Base-by-base conservation (phyloP, 2,888 invertebrate species). In the Atherix ibis region DNA sequence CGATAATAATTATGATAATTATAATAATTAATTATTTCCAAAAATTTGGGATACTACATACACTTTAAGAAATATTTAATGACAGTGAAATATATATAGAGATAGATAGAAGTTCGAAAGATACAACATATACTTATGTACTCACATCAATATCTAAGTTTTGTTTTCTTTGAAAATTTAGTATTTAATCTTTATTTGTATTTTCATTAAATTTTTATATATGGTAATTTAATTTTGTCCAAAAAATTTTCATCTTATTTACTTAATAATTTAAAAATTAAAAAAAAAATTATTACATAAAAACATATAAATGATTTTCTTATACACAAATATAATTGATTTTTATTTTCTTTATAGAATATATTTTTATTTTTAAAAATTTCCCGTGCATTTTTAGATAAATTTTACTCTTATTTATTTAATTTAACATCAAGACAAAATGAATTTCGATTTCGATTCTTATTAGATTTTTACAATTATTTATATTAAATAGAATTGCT, bases 91-190 rank as follows among this genome's bases (percentile, higher is more conserved):
- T n/a, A n/a, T n/a, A n/a, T 36, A 9, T 31, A 27, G 36, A 35
- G 32, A 40, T 29, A 34, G 36, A 38, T 26, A 29, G 33, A 40
- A 36, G 36, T 35, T 38, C 31, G 33, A 35, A 25, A 27, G 27
- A 32, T 36, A 40, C 36, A 39, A 39, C 37, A 36, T 32, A 38
- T 42, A 44, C 42, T n/a, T n/a, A n/a, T n/a, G n/a, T n/a, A 43
- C 39, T 46, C 39, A 43, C 43, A 29, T 39, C 29, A 13, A 54
- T 46, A 63, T 2, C 60, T 58, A 27, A 25, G 15, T 28, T 57
- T 58, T 22, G 64, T 63, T 41, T 64, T 64, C 39, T 66, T 3
- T 44, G 50, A 40, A 54, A 4, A 14, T 28, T 15, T 28, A 15
- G 12, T 12, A 28, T 12, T 28, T 14, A 14, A 14, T 28, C 5